These are phyloP conservation scores for Corythornis leucogaster DNA, from an alignment of 2,797 vertebrate genomes.

Conservation along the genomic window DNA sequence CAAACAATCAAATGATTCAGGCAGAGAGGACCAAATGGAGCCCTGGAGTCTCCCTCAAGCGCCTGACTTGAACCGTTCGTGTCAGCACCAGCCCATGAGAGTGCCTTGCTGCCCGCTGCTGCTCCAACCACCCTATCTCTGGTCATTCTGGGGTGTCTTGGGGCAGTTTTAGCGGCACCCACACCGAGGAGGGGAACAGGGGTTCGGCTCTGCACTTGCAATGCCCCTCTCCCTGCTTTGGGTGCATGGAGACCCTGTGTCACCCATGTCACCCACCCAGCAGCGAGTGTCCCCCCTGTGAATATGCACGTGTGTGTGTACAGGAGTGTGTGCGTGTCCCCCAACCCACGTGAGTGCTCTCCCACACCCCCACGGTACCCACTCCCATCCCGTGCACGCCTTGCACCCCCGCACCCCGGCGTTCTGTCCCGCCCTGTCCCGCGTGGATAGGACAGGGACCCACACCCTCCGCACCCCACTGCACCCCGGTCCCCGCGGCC, in stretches of 20 bases:
- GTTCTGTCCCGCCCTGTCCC: background rate
- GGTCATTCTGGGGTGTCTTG: background rate
- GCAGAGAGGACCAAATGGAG: background rate
- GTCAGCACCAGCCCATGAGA: background rate
- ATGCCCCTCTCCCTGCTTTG: fast-evolving
- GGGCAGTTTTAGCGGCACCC: background rate
- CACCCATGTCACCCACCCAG: background rate
- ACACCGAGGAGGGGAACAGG: fast-evolving
- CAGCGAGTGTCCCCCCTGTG: background rate
- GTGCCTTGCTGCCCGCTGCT: fast-evolving
- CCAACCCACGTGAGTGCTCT: background rate
- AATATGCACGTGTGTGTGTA: background rate
- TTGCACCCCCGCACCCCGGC: background rate
- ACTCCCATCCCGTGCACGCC: background rate
- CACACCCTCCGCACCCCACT: fast-evolving
- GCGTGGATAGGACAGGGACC: background rate
- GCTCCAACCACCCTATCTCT: background rate
- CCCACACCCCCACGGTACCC: background rate
- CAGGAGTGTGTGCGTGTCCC: background rate
- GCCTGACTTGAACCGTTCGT: fast-evolving
- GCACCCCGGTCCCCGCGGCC: fast-evolving
- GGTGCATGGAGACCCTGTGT: fast-evolving
- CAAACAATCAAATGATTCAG: background rate
- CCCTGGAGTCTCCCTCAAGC: background rate
- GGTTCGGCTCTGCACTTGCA: fast-evolving